Conservation (phyloP, 1,140 invertebrate genomes). For the Ceratina japonica region DNA sequence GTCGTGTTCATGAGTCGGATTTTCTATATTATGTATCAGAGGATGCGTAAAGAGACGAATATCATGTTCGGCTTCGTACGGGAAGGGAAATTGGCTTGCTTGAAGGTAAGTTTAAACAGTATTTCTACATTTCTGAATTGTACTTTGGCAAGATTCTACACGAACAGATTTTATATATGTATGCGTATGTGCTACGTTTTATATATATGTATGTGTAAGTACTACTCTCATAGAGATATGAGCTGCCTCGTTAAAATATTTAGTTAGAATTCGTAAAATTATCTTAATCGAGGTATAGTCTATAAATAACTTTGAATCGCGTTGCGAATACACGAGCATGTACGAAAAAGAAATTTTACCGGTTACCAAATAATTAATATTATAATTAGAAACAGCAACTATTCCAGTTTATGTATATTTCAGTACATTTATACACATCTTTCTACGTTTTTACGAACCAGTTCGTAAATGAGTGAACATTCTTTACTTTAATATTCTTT, state of each 20-base stretch:
- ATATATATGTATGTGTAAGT: no score
- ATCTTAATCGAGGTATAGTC: neutral
- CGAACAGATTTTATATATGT: neutral
- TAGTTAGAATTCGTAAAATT: neutral
- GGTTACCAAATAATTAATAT: neutral
- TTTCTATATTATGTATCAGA: conserved; percentile 64
- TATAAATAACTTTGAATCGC: neutral
- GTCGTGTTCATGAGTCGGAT: neutral
- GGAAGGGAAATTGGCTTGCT: conserved; percentile 84
- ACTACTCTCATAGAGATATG: no score
- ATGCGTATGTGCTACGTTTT: no score
- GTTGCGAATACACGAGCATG: neutral
- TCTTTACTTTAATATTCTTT: no score
- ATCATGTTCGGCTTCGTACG: conserved; percentile 85
- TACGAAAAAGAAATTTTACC: neutral
- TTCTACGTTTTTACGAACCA: no score
- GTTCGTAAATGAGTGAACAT: no score
- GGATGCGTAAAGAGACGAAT: conserved; percentile 81
- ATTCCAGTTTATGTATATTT: neutral
- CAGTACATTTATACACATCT: no score
- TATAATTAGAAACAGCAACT: no score
- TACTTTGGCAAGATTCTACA: neutral
- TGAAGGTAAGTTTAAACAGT: conserved; percentile 80
- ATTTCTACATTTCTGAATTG: neutral
- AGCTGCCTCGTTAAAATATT: neutral